These are phyloP conservation scores for Telenomus remus DNA, from an alignment of 1,140 invertebrate species.

Conservation along the genomic window DNA sequence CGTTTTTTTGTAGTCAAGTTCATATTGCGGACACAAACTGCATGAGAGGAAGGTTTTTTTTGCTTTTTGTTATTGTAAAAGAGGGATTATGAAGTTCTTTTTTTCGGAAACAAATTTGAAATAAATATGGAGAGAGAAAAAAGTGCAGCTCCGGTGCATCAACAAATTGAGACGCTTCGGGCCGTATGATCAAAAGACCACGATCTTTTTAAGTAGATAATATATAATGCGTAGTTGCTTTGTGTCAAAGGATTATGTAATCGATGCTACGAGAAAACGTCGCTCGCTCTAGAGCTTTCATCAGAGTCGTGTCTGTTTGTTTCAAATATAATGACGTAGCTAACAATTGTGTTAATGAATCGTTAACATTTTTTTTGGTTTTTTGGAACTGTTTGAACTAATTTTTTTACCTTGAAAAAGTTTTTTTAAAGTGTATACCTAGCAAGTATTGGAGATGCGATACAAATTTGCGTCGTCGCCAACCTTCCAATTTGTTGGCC, in stretches of 20 bases:
- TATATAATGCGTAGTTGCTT: conserved; percentile 42
- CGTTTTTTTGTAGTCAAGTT: background rate
- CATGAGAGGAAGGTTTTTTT: background rate
- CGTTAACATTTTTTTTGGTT: background rate
- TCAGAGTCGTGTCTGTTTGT: background rate
- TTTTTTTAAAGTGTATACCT: conserved; percentile 32
- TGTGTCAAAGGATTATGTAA: conserved; percentile 41
- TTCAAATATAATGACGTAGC: background rate
- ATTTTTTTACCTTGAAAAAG: conserved; percentile 10
- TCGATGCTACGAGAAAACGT: conserved; percentile 21
- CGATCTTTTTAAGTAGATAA: conserved; percentile 30
- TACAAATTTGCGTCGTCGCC: conserved; percentile 35
- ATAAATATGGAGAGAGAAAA: background rate
- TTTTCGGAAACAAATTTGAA: too few relatives aligned
- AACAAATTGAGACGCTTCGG: background rate
- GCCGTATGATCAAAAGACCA: conserved; percentile 7
- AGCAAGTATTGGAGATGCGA: conserved; percentile 32
- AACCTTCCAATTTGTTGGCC: conserved; percentile 51
- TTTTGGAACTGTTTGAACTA: background rate
- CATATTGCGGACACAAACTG: background rate
- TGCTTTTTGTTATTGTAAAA: too few relatives aligned
- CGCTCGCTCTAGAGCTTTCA: conserved; percentile 15
- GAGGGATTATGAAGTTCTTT: too few relatives aligned
- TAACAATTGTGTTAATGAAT: background rate
- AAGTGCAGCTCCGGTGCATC: conserved; percentile 3